Percentiles rank a stretch among this genome's conserved stretches.
Conservation (phyloP, 2,113 vertebrate species). For the Oncorhynchus keta region DNA sequence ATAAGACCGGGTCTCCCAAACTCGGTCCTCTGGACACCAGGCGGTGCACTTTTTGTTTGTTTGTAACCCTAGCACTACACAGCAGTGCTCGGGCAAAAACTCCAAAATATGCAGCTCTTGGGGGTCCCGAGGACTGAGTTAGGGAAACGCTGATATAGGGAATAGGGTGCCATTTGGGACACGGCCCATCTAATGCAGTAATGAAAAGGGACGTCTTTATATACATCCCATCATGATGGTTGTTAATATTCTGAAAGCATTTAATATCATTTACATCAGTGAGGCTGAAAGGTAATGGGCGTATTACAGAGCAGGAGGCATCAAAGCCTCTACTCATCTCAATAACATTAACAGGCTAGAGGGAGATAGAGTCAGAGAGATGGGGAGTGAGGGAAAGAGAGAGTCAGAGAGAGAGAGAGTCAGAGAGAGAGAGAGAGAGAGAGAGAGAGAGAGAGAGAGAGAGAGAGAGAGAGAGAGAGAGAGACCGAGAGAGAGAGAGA, state of each 20-base stretch:
- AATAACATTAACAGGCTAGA: not conserved
- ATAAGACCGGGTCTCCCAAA: too few species aligned
- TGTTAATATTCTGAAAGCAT: constrained; percentile 50
- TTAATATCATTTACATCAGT: constrained; percentile 47
- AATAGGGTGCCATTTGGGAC: too few species aligned
- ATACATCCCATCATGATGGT: constrained; percentile 36
- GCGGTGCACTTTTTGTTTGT: too few species aligned
- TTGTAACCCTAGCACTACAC: too few species aligned
- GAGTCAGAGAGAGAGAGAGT: too few species aligned
- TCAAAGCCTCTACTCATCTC: not conserved
- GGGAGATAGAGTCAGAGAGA: not conserved
- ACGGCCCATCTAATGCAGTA: constrained; percentile 48
- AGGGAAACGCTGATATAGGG: too few species aligned
- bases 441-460: not conserved
- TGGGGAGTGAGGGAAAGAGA: too few species aligned
- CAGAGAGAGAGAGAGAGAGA: not conserved
- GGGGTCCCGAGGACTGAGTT: too few species aligned
- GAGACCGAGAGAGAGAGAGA: not conserved
- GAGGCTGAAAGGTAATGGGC: constrained; percentile 59
- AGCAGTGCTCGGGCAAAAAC: too few species aligned
- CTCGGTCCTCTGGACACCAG: too few species aligned
- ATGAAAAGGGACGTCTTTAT: constrained; percentile 61
- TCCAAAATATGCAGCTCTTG: too few species aligned
- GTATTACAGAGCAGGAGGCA: constrained; percentile 41
- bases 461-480: not conserved